A percentile compares a stretch with the other conserved stretches of the same genome.
These are phyloP conservation scores for Emydura subglobosa DNA, from an alignment of 2,113 vertebrate species.

Conservation along the genomic window DNA sequence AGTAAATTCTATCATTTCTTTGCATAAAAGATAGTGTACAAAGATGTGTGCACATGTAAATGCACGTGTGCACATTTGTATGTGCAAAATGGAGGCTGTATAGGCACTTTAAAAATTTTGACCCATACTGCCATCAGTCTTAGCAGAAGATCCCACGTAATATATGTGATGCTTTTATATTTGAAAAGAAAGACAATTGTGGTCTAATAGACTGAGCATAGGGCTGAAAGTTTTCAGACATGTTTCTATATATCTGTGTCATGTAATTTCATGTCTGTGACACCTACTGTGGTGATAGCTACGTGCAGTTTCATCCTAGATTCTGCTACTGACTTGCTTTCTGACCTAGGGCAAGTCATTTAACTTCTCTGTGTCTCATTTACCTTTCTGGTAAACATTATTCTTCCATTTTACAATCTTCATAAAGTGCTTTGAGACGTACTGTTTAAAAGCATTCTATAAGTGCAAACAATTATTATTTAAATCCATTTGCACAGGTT, in stretches of 20 bases:
- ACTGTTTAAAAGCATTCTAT: not conserved
- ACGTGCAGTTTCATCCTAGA: not conserved
- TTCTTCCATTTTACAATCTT: not conserved
- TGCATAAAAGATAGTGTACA: not conserved
- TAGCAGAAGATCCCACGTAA: not conserved
- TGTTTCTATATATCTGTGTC: fast-evolving
- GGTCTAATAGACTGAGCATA: not conserved
- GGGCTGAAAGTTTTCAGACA: not conserved
- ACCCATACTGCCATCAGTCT: not conserved
- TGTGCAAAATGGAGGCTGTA: not conserved
- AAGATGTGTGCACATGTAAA: not conserved
- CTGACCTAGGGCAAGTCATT: not conserved
- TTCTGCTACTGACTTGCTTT: conserved; percentile 18
- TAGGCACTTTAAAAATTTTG: not conserved
- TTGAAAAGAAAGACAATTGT: not conserved
- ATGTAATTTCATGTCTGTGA: not conserved
- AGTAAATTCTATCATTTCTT: not conserved
- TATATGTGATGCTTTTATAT: not conserved
- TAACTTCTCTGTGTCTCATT: not conserved
- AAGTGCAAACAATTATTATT: not conserved
- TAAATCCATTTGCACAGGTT: not conserved
- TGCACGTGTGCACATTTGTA: not conserved
- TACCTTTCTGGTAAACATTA: not conserved
- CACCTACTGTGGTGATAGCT: not conserved
- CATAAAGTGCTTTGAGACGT: not conserved